Evolutionary conservation across 2,113 vertebrate species (phyloP).

Genomic region (Clarias macrocephalus): DNA sequence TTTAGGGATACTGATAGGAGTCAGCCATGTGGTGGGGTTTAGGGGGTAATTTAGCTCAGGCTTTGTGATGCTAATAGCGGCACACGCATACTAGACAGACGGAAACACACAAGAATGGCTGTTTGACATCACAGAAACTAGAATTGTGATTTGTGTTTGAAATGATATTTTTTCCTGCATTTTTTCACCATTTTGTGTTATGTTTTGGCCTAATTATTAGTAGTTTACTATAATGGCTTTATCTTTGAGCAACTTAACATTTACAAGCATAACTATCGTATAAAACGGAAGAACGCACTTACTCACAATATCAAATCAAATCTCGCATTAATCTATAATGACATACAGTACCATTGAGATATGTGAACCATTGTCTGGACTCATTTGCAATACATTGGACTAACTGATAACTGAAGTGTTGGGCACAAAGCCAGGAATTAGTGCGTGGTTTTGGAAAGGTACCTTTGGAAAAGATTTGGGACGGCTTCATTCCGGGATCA

Average conservation of each 20-base stretch:
- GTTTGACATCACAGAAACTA: background rate
- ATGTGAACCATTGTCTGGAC: conserved; percentile 5
- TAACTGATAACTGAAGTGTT: background rate
- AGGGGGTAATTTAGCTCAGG: conserved; percentile 6
- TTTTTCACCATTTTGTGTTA: background rate
- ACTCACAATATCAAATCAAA: background rate
- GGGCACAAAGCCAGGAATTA: conserved; percentile 29
- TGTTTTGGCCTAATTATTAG: background rate
- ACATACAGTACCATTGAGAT: background rate
- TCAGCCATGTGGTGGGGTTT: conserved; percentile 28
- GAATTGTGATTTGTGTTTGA: background rate
- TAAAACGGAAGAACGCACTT: background rate
- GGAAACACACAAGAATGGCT: conserved; percentile 4
- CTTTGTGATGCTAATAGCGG: conserved; percentile 37
- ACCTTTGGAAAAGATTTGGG: conserved; percentile 6
- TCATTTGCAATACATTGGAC: conserved; percentile 2
- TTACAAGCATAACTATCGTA: background rate
- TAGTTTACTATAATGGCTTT: background rate
- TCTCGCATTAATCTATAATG: background rate
- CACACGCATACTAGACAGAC: conserved; percentile 13
- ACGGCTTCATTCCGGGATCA: background rate
- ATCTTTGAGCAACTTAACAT: background rate
- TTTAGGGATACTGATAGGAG: conserved; percentile 29
- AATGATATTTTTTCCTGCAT: background rate
- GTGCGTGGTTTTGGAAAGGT: conserved; percentile 13